Evolutionary conservation across 64 coral and sea anemone species (phyloP).

Genomic region (Cladopsammia gracilis): DNA sequence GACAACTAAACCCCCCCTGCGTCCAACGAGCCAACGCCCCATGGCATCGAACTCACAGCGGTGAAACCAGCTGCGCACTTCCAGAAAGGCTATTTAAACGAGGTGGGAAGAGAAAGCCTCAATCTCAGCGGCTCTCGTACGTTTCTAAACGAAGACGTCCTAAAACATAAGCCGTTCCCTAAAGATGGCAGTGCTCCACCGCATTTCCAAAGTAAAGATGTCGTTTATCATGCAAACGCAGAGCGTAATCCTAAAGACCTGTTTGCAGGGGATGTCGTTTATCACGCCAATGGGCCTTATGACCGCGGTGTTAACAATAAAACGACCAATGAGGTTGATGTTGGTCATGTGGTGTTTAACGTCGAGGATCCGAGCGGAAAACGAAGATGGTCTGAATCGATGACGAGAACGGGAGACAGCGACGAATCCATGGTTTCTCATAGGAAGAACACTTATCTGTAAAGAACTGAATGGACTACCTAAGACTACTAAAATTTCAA

Average conservation of each 20-base stretch:
- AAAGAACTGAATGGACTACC: not conserved
- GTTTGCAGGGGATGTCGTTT: not conserved
- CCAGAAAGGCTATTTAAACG: constrained; percentile 17
- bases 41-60: not conserved
- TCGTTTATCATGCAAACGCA: not conserved
- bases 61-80: not conserved
- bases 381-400: constrained; percentile 25
- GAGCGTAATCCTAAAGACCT: too few species aligned
- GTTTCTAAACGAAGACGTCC: constrained; percentile 11
- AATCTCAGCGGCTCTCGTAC: constrained; percentile 30
- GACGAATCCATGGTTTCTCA: not conserved
- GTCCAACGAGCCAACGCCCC: not conserved
- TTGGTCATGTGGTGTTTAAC: not conserved
- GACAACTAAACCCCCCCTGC: not conserved
- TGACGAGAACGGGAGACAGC: not conserved
- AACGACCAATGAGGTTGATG: not conserved
- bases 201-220: not conserved
- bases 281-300: not conserved
- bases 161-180: not conserved
- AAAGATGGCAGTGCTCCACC: not conserved
- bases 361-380: not conserved
- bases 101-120: not conserved
- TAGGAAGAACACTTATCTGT: constrained; percentile 28
- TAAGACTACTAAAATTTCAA: too few species aligned
- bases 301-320: not conserved